Evolutionary conservation across 1,140 invertebrate genomes (phyloP), one percentile per base, ranked within the genome.

Genomic region (Limonius californicus): DNA sequence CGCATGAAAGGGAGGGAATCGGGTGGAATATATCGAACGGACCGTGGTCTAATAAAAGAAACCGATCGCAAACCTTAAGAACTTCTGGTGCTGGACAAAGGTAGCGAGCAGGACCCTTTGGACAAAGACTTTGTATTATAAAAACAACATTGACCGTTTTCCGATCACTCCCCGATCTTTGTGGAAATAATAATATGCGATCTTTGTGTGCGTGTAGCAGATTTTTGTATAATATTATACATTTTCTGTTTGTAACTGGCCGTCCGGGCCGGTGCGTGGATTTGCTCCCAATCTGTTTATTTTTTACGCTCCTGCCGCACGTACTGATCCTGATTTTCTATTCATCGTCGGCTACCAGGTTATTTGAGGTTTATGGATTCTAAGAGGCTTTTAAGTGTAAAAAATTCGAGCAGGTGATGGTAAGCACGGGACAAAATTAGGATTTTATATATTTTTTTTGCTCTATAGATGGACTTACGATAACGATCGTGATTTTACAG

Each of bases 71-170:
- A 64, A 63, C 63, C 60, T 54, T 54, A 55, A 55, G 54, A 59
- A 65, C 50, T n/a, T n/a, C n/a, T 61, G 23, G 3, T 27, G 9
- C 23, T 39, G 66, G 63, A 68, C 63, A 57, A 63, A 61, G 59
- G 63, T 58, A 61, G 7, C 43, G 54, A 50, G 16, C 45, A 21
- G 57, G 53, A 60, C 66, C 66, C 61, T 68, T 55, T 61, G 54
- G 54, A 55, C 54, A 55, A 55, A 55, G 54, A 55, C 15, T 55
- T 55, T 55, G 54, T 55, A 55, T 50, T 50, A 67, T 68, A 65
- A 68, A 68, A 68, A 68, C 66, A 65, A 61, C 66, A 68, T 61
- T 68, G 66, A 68, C 66, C 66, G 66, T 67, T 64, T 68, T 61
- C 59, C 66, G 57, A 68, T 68, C 66, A 65, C 63, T 65, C 66